Base-by-base conservation (phyloP, 35 echinoderm and acorn worm species). In the Lytechinus pictus region DNA sequence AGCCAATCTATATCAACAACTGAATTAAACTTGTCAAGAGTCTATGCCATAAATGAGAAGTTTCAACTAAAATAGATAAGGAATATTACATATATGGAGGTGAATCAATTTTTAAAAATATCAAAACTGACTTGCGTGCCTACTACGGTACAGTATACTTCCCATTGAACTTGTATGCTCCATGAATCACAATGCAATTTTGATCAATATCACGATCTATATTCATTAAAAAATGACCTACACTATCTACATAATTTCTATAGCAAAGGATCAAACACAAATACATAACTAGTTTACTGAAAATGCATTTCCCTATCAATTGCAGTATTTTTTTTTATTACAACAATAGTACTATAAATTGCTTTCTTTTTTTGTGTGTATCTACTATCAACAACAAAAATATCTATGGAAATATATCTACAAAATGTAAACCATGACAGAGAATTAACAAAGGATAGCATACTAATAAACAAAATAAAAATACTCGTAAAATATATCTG, bases 261-360 rank as follows among this genome's bases (percentile, higher is more conserved):
- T n/a, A n/a, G 21, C 66, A 79, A 79, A 6, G 66, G 21, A 79
- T 24, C 66, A 79, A 79, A n/a, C 66, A 79, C 66, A 79, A 79
- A 24, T 79, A 79, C 66, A 79, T 5, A 79, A 16, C 66, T 79
- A 79, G 66, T 24, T 79, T 24, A 79, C 66, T 79, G 66, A 79
- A 79, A 79, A 79, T 79, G n/a, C 66, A 79, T 24, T 79, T 27
- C 21, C 8, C 66, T 16, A 79, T 79, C 66, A 16, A 79, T 79
- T 79, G 66, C 66, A 79, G 66, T 79, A 24, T 79, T 79, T 6
- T 44, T n/a, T 24, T 79, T 79, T 79, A 79, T 79, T 72, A 72
- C 61, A 72, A 24, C 66, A 79, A 79, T 79, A 79, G 66, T 79
- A 79, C 66, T 79, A 79, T 79, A 79, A 24, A 71, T 79, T 79